Conservation (phyloP, 1,140 invertebrate species). For the Pseudoatta argentina region DNA sequence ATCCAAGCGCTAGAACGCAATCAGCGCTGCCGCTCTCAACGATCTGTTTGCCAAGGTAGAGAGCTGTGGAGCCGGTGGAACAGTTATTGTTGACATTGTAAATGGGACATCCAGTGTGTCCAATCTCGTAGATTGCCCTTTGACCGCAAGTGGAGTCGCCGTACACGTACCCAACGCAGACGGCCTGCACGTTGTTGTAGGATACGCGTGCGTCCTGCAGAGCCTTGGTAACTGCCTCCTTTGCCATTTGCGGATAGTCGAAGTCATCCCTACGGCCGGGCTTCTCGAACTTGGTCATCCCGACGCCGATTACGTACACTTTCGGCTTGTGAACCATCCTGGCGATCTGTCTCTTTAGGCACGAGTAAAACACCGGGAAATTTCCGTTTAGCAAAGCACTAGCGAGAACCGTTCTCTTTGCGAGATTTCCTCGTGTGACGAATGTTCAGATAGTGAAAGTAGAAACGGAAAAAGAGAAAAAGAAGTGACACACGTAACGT, state of each 20-base stretch:
- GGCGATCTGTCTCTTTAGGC: neutral
- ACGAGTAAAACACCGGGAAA: neutral
- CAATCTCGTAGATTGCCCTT: constrained; percentile 96
- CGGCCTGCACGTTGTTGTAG: constrained; percentile 94
- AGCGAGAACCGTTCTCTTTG: neutral
- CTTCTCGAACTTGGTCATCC: constrained; percentile 99
- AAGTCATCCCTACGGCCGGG: constrained; percentile 92
- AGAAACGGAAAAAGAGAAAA: neutral
- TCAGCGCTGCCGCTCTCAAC: constrained; percentile 94
- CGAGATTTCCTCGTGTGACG: neutral
- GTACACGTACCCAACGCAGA: constrained; percentile 97
- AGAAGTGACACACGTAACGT: constrained; percentile 2
- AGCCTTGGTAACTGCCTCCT: constrained; percentile 96
- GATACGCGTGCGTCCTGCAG: constrained; percentile 94
- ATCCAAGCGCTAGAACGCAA: constrained; percentile 97
- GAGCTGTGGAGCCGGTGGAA: constrained; percentile 97
- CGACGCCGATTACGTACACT: constrained; percentile 98
- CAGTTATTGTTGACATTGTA: constrained; percentile 99
- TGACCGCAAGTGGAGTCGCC: constrained; percentile 99
- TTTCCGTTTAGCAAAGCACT: neutral
- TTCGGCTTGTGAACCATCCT: constrained; percentile 85
- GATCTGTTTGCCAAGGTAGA: constrained; percentile 96
- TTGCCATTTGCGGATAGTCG: constrained; percentile 98
- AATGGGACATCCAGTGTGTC: constrained; percentile 98
- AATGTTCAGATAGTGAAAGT: neutral